These are phyloP conservation scores for Neoaliturus tenellus DNA, from an alignment of 2,888 invertebrate species.

Conservation along the genomic window DNA sequence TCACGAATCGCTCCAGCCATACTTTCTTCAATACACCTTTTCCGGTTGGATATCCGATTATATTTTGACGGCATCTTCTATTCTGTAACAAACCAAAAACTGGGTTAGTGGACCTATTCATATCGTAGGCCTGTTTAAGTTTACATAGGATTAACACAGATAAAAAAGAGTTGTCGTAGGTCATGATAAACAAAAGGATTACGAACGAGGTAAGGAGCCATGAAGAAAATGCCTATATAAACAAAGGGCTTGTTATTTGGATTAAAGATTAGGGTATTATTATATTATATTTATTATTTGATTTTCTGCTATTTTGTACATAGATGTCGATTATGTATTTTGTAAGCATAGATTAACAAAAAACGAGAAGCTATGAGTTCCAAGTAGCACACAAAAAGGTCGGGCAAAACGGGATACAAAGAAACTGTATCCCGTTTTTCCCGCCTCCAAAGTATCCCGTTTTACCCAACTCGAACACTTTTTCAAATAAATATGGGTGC, in stretches of 20 bases:
- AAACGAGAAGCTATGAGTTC: too few species aligned
- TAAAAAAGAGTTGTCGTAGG: conserved; percentile 15
- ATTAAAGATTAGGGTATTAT: neutral
- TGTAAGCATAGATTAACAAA: too few species aligned
- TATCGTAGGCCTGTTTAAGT: conserved; percentile 27
- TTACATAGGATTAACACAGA: neutral
- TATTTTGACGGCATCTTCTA: conserved; percentile 45
- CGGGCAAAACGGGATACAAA: conserved; percentile 38
- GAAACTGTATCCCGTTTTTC: conserved; percentile 31
- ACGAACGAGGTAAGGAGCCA: neutral
- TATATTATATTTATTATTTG: too few species aligned
- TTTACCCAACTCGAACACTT: neutral
- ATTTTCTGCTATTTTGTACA: too few species aligned
- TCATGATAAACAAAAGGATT: conserved; percentile 2
- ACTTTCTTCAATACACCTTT: conserved; percentile 39
- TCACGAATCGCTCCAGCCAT: conserved; percentile 43
- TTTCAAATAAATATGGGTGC: conserved; percentile 41
- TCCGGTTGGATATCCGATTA: conserved; percentile 40
- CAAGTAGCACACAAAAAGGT: too few species aligned
- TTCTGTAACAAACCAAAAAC: conserved; percentile 26
- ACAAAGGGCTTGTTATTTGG: neutral
- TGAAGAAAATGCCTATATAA: too few species aligned
- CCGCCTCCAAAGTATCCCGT: conserved; percentile 35
- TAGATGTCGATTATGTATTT: too few species aligned
- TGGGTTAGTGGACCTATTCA: conserved; percentile 40